phyloP scores from a whole-genome alignment of 2,797 vertebrate genomes.

The Cuniculus paca region DNA sequence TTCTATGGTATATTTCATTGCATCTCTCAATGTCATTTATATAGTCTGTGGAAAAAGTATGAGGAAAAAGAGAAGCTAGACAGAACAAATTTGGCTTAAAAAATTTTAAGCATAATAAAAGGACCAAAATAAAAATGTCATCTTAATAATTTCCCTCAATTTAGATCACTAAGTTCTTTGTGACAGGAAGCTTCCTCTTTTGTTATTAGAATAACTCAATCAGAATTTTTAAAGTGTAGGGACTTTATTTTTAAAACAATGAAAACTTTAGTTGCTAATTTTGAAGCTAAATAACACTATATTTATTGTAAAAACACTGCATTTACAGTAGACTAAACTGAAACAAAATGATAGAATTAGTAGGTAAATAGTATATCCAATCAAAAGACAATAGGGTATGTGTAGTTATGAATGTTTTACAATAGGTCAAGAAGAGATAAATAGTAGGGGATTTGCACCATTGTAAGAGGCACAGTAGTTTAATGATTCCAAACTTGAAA shows the following conservation, averaged over 20 bases:
- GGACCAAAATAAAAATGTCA: background rate
- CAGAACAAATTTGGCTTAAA: background rate
- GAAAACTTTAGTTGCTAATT: background rate
- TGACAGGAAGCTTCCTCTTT: background rate
- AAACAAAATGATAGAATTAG: constrained; percentile 21
- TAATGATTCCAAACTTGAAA: background rate
- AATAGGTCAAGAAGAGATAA: constrained; percentile 22
- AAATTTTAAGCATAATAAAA: background rate
- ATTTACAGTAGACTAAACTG: background rate
- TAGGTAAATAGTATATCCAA: constrained; percentile 35
- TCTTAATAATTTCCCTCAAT: background rate
- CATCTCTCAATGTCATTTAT: background rate
- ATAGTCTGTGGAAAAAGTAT: background rate
- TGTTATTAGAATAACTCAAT: background rate
- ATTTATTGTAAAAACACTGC: background rate
- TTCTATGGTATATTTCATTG: background rate
- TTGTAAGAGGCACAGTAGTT: background rate
- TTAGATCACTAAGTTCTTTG: background rate
- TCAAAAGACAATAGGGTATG: background rate
- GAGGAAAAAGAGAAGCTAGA: background rate
- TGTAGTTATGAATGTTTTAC: constrained; percentile 16
- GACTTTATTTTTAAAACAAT: constrained; percentile 34
- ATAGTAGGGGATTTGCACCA: background rate
- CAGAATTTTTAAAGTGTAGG: background rate
- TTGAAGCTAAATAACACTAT: background rate